Percentiles rank a stretch among this genome's conserved stretches.
Conservation (phyloP, 2,113 vertebrate genomes). For the Zosterops lateralis region DNA sequence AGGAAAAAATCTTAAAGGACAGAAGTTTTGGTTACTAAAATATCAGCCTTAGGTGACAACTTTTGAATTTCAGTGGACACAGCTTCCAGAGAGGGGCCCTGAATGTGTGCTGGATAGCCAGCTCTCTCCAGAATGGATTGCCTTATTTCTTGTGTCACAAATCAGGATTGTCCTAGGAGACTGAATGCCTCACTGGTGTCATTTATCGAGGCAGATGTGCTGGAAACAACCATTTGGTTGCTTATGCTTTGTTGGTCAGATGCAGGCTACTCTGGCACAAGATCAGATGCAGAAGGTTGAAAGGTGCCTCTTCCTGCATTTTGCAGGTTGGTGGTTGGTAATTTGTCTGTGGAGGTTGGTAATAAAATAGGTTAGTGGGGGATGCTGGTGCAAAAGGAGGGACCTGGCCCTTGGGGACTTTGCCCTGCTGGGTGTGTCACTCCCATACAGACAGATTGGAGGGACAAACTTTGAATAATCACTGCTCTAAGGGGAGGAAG, state of each 20-base stretch:
- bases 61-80: not conserved
- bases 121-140: not conserved
- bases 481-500: not conserved
- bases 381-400: not conserved
- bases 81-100: not conserved
- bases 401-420: not conserved
- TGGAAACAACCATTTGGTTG: not conserved
- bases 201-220: not conserved
- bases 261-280: not conserved
- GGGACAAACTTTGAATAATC: not conserved
- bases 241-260: not conserved
- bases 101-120: not conserved
- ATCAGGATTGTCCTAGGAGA: not conserved
- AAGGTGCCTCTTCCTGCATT: not conserved
- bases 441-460: fast-evolving
- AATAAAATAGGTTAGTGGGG: not conserved
- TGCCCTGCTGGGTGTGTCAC: not conserved
- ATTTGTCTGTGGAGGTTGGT: not conserved
- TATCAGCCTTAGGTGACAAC: not conserved
- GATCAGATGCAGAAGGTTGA: not conserved
- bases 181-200: not conserved
- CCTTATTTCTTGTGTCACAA: not conserved
- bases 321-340: not conserved
- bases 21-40: not conserved
- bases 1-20: not conserved